These are phyloP conservation scores for Thunnus maccoyii DNA, from an alignment of 2,113 vertebrate species.

Conservation along the genomic window DNA sequence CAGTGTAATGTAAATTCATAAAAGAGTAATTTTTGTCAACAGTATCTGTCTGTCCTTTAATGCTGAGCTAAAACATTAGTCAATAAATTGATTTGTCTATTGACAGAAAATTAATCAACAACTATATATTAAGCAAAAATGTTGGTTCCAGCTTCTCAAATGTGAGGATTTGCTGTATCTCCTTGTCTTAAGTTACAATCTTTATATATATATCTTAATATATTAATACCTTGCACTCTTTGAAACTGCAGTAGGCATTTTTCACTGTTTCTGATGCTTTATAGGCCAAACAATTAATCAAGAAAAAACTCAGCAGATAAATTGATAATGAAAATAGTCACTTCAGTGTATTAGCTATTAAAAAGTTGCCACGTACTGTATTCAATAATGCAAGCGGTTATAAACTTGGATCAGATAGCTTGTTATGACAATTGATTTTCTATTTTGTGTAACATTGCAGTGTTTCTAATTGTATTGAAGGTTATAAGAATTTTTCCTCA, in stretches of 20 bases:
- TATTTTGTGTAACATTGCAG: slow-evolving; percentile 44
- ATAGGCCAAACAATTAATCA: background rate
- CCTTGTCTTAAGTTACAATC: background rate
- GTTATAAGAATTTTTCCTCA: slow-evolving; percentile 12
- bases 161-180: background rate
- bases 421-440: slow-evolving; percentile 64
- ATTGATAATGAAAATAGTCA: background rate
- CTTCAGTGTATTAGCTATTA: background rate
- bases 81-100: background rate
- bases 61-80: background rate
- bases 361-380: background rate
- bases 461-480: slow-evolving; percentile 44
- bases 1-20: slow-evolving; percentile 27
- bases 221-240: too few relatives aligned
- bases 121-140: too few relatives aligned
- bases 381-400: slow-evolving; percentile 12
- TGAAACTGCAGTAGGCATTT: too few relatives aligned
- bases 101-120: background rate
- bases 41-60: background rate
- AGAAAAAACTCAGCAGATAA: background rate
- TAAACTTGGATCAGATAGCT: slow-evolving; percentile 12
- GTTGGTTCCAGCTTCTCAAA: background rate
- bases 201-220: too few relatives aligned
- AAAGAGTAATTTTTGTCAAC: slow-evolving; percentile 5
- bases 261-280: too few relatives aligned